These are phyloP conservation scores for Passerculus sandwichensis DNA, from an alignment of 2,797 vertebrate species.

Conservation along the genomic window DNA sequence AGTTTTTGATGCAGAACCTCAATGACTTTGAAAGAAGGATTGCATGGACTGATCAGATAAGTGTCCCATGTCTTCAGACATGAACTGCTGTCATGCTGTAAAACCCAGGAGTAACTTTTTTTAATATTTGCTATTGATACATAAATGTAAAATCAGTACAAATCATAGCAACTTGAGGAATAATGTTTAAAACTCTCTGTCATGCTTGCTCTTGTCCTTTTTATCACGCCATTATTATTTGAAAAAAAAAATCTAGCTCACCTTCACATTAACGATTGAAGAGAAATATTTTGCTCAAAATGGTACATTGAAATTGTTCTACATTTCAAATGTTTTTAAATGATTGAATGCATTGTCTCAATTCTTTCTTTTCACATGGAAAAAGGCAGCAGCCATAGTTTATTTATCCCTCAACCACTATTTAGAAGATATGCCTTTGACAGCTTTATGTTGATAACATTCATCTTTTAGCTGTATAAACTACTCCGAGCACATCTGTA, in stretches of 20 bases:
- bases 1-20: not conserved
- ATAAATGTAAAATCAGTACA: not conserved
- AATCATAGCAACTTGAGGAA: not conserved
- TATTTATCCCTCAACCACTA: not conserved
- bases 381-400: not conserved
- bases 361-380: not conserved
- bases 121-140: not conserved
- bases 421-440: constrained; percentile 11
- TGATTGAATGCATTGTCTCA: not conserved
- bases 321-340: not conserved
- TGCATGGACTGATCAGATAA: not conserved
- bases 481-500: constrained; percentile 1
- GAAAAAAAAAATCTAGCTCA: not conserved
- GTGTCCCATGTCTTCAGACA: not conserved
- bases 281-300: not conserved
- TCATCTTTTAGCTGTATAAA: constrained; percentile 15
- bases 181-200: not conserved
- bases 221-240: not conserved
- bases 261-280: not conserved
- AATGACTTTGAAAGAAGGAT: not conserved
- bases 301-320: not conserved
- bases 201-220: not conserved
- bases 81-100: not conserved
- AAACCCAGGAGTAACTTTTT: not conserved
- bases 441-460: constrained; percentile 16